Conservation (phyloP, 2,113 vertebrate species). For the Oophaga pumilio region DNA sequence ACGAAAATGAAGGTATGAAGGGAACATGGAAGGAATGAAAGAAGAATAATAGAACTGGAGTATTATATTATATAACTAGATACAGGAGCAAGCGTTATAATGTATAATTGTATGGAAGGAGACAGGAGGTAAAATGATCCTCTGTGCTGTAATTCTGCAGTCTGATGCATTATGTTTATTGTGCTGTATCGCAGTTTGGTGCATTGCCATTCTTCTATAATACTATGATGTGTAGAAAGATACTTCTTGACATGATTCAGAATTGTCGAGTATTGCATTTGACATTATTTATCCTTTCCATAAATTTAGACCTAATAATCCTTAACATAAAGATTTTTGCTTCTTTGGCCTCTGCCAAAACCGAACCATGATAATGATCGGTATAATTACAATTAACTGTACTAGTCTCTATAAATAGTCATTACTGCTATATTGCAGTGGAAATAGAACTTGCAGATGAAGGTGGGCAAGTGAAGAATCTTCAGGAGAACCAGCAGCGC, state of each 20-base stretch:
- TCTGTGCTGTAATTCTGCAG: too few relatives aligned
- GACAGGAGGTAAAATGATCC: too few relatives aligned
- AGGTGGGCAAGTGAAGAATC: constrained; percentile 59
- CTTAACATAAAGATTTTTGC: not conserved
- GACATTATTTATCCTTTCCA: not conserved
- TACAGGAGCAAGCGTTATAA: too few relatives aligned
- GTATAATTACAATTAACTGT: not conserved
- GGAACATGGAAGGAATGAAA: too few relatives aligned
- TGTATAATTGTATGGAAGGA: too few relatives aligned
- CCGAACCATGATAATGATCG: not conserved
- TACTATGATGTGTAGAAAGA: not conserved
- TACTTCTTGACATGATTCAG: not conserved
- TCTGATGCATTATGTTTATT: too few relatives aligned
- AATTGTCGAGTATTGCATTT: not conserved
- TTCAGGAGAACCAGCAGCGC: constrained; percentile 58
- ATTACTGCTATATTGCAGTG: constrained; percentile 51
- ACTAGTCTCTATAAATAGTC: not conserved
- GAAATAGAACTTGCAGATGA: constrained; percentile 59
- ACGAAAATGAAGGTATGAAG: constrained; percentile 58
- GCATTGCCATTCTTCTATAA: not conserved
- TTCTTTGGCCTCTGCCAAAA: too few relatives aligned
- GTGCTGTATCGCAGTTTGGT: not conserved
- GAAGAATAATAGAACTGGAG: not conserved
- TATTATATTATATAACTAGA: not conserved
- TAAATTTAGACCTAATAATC: not conserved